phyloP scores from a whole-genome alignment of 2,113 vertebrate genomes.

The Corythornis madagascariensis region DNA sequence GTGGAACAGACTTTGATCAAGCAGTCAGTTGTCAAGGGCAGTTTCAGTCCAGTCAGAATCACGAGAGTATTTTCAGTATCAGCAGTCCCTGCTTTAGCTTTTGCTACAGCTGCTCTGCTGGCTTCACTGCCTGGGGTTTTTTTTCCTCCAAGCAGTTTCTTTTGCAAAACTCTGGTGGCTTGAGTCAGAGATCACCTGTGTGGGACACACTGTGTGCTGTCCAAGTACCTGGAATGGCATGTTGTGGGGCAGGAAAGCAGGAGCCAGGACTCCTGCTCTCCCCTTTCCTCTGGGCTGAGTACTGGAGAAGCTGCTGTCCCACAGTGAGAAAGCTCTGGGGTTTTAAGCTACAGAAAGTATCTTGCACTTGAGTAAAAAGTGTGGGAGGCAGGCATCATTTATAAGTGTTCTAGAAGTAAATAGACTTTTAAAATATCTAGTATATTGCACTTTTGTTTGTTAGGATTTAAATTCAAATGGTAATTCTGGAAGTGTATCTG shows the following conservation, averaged over 20 bases:
- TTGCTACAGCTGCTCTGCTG: neutral
- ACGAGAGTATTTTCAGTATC: neutral
- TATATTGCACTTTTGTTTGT: neutral
- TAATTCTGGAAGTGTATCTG: neutral
- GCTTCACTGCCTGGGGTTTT: neutral
- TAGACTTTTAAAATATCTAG: neutral
- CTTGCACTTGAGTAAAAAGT: neutral
- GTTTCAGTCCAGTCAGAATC: neutral
- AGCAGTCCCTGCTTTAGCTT: neutral
- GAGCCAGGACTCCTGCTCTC: neutral
- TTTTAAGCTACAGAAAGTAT: neutral
- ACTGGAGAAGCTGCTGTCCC: neutral
- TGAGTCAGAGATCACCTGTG: neutral
- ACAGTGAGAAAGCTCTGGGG: neutral
- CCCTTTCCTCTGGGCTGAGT: neutral
- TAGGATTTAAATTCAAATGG: neutral
- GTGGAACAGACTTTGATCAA: neutral
- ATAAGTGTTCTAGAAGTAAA: neutral
- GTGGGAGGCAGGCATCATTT: neutral
- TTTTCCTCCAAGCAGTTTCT: neutral
- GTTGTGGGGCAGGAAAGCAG: rapidly evolving
- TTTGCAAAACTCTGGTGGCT: neutral
- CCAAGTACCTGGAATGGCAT: rapidly evolving
- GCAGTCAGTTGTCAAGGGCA: neutral
- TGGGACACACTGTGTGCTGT: too few relatives aligned